Base-by-base conservation (phyloP, 2,888 invertebrate genomes). In the Rhaphigaster nebulosa region DNA sequence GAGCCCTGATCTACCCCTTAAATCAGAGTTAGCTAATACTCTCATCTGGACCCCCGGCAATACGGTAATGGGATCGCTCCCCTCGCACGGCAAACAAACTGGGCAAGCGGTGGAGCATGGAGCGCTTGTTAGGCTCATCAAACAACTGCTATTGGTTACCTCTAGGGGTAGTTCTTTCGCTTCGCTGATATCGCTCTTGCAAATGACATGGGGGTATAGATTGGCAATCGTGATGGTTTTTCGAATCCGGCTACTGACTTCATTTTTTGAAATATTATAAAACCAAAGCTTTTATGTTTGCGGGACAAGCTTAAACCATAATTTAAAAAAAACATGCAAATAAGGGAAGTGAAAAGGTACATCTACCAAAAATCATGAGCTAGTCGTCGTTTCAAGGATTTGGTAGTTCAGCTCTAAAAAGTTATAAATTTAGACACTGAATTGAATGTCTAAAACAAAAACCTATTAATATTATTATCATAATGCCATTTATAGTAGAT, bases 11-110 rank as follows among this genome's bases (percentile, higher is more conserved):
- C 45, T n/a, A n/a, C 20, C 84, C 84, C 45, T 84, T 84, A 84
- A 84, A 84, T 84, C 84, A 84, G 38, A 84, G 84, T 84, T 84
- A 84, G 70, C 70, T 76, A 76, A 76, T 76, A 76, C 70, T 76
- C 70, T 76, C 70, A 76, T 76, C 70, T 38, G 70, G 70, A 76
- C 70, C 38, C 70, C 34, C 2, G 23, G 70, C 70, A 76, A 76
- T 76, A 76, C 70, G 70, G 20, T 76, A 76, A 76, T 76, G 70
- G 70, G 70, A 76, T 76, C 70, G 15, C 10, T 34, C 70, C 70
- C 70, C 70, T 20, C 34, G 38, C 70, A 34, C 15, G 29, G 70
- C 70, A 76, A 76, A 76, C 70, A 76, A 76, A 76, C 70, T 76
- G 70, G 70, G 70, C 70, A 76, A 76, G 70, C 70, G 70, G 70